Conservation (phyloP, 2,113 vertebrate genomes). For the Larimichthys crocea region DNA sequence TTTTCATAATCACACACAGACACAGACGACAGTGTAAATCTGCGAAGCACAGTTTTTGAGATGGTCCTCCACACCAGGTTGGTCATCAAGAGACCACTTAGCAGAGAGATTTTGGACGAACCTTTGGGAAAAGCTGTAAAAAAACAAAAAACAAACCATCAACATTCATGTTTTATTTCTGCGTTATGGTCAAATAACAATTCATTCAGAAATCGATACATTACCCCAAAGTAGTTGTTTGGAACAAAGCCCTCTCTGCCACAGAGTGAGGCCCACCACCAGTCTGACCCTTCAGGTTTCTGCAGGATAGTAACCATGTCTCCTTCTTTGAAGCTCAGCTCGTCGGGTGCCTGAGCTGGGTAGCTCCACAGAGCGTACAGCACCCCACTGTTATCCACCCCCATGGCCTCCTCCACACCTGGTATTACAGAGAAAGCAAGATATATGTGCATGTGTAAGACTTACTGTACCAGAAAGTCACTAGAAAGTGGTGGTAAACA, state of each 20-base stretch:
- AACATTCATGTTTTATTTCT: background rate
- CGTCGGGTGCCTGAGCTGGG: slow-evolving; percentile 87
- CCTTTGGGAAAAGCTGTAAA: slow-evolving; percentile 84
- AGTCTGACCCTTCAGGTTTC: slow-evolving; percentile 85
- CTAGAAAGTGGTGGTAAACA: background rate
- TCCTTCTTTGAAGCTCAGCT: slow-evolving; percentile 91
- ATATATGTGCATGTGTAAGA: background rate
- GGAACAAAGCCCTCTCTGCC: slow-evolving; percentile 92
- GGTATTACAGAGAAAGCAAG: slow-evolving; percentile 6
- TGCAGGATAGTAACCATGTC: slow-evolving; percentile 92
- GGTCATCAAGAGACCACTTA: slow-evolving; percentile 37
- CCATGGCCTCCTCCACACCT: slow-evolving; percentile 91
- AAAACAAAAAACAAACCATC: background rate
- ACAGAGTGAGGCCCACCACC: slow-evolving; percentile 92
- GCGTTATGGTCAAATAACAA: background rate
- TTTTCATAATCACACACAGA: background rate
- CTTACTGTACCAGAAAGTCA: background rate
- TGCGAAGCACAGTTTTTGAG: slow-evolving; percentile 1
- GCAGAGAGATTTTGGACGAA: slow-evolving; percentile 83
- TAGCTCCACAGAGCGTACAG: slow-evolving; percentile 92
- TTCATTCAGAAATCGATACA: slow-evolving; percentile 14
- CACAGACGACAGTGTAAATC: slow-evolving; percentile 18
- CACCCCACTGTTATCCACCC: slow-evolving; percentile 87
- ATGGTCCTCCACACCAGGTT: slow-evolving; percentile 11
- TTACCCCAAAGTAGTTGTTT: slow-evolving; percentile 93